Percentiles rank a stretch among this genome's conserved stretches.
These are phyloP conservation scores for Agrotis puta DNA, from an alignment of 2,888 invertebrate species.

Conservation along the genomic window DNA sequence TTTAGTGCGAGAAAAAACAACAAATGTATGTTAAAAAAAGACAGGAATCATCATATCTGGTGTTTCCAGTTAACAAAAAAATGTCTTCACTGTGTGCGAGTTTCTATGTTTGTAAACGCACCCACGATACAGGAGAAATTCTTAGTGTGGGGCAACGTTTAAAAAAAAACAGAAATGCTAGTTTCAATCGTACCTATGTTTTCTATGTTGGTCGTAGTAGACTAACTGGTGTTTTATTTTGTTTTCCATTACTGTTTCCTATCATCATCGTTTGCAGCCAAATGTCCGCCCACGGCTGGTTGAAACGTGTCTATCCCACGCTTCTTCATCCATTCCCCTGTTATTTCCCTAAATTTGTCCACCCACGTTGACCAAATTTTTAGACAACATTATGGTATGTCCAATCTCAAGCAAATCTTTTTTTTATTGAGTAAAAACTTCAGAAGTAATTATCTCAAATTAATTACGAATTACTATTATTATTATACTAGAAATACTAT, in stretches of 20 bases:
- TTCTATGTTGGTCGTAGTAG: not conserved
- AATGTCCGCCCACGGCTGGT: constrained; percentile 30
- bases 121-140: no score
- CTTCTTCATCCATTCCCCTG: constrained; percentile 12
- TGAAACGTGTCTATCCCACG: constrained; percentile 23
- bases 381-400: not conserved
- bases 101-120: no score
- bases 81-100: not conserved
- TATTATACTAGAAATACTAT: no score
- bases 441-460: no score
- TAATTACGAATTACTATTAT: no score
- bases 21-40: no score
- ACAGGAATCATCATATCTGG: no score
- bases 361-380: constrained; percentile 10
- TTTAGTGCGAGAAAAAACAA: no score
- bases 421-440: no score
- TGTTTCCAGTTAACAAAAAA: no score
- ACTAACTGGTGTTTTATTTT: not conserved
- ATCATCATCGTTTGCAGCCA: constrained; percentile 1
- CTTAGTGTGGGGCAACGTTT: no score
- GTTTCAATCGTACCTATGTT: not conserved
- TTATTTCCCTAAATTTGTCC: constrained; percentile 6
- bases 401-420: not conserved
- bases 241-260: not conserved
- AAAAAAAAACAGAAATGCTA: no score